Evolutionary conservation across 1,140 invertebrate genomes (phyloP), one percentile per base, ranked within the genome.

Genomic region (Aphis craccivora): DNA sequence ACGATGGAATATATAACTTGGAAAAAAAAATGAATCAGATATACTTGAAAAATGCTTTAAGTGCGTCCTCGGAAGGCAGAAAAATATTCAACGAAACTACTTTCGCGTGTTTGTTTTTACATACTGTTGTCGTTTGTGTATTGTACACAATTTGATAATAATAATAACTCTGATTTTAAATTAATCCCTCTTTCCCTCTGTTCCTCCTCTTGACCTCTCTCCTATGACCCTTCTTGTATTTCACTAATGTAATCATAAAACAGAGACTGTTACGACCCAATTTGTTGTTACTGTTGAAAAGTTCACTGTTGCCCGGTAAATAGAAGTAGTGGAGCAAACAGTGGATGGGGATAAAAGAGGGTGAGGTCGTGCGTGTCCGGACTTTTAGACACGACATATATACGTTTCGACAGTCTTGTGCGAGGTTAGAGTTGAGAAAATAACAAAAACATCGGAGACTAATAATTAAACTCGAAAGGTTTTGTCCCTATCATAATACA

Each of bases 381-480:
- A 83, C 67, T 81, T 92, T 81, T 37, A 92, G 91, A 92, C 91
- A 92, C 91, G 91, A 92, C 40, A 92, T 48, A 92, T 92, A 92
- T 92, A 48, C 30, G 43, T 51, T 92, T 92, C 76, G 76, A 51
- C 45, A 92, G 67, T 92, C 81, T 92, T 51, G 60, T 30, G 30
- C 90, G 60, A 81, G 18, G 91, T 81, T 83, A 83, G n/a, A 92
- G 91, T 81, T 91, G 43, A 76, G 90, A 43, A 91, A 91, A 91
- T 81, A 91, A 89, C 88, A 55, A 55, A 53, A 89, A 89, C 51
- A 53, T 89, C 88, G 23, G 35, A 37, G 88, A 51, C 48, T 40
- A 55, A 81, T 92, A 84, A 81, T 91, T 81, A 90, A 91, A 45
- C 25, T 22, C 23, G 40, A 45, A 81, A 76, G 90, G 90, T 91